Evolutionary conservation across 2,797 vertebrate species (phyloP).

Genomic region (Champsocephalus esox): DNA sequence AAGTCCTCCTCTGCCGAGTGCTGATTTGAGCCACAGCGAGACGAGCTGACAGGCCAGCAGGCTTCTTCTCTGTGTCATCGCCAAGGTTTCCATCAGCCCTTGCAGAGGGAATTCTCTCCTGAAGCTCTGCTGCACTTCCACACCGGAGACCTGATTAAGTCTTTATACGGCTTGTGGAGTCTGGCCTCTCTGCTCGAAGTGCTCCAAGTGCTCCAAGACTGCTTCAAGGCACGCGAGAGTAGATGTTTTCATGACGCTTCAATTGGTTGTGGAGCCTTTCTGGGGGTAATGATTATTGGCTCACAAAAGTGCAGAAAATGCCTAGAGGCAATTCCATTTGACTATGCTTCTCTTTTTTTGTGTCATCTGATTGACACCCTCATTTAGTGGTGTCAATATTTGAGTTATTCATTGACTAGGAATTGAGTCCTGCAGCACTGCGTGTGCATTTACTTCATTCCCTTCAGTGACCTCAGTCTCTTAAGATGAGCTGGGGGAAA

Average conservation of each 20-base stretch:
- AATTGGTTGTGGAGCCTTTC: slow-evolving; percentile 52
- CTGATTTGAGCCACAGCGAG: slow-evolving; percentile 66
- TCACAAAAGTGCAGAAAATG: slow-evolving; percentile 35
- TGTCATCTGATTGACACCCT: slow-evolving; percentile 62
- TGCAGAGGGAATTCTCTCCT: slow-evolving; percentile 63
- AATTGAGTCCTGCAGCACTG: slow-evolving; percentile 47
- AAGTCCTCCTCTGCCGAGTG: slow-evolving; percentile 60
- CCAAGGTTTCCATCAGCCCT: slow-evolving; percentile 67
- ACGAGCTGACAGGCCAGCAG: slow-evolving; percentile 73
- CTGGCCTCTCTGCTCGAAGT: slow-evolving; percentile 51
- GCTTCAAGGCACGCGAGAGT: slow-evolving; percentile 56
- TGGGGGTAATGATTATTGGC: slow-evolving; percentile 68
- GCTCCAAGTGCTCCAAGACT: slow-evolving; percentile 67
- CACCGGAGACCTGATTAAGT: slow-evolving; percentile 72
- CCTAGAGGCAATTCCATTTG: slow-evolving; percentile 51
- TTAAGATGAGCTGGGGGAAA: slow-evolving; percentile 19
- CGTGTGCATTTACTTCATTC: slow-evolving; percentile 10
- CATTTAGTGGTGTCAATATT: slow-evolving; percentile 69
- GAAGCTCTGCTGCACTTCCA: slow-evolving; percentile 48
- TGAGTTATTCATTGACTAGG: slow-evolving; percentile 70
- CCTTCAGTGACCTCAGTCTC: slow-evolving; percentile 16
- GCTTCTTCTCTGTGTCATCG: slow-evolving; percentile 71
- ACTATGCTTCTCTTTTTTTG: slow-evolving; percentile 35
- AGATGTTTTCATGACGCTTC: slow-evolving; percentile 59
- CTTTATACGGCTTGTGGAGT: slow-evolving; percentile 65